phyloP scores from a whole-genome alignment of 2,797 vertebrate species.

The Malacoraja senta region DNA sequence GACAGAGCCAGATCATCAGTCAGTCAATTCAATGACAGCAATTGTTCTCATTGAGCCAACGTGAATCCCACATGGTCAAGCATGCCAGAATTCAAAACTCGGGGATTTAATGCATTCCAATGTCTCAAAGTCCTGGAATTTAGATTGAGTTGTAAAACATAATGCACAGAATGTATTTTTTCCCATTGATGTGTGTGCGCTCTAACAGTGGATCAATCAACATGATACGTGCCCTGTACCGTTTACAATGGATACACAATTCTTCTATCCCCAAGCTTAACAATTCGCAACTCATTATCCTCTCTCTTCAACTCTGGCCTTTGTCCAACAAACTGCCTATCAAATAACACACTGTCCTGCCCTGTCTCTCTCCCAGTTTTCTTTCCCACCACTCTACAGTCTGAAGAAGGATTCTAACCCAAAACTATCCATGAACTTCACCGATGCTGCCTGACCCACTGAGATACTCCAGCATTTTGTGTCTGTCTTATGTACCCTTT shows the following conservation, averaged over 20 bases:
- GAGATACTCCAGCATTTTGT: too few species aligned
- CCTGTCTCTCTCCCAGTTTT: too few species aligned
- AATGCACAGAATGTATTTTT: neutral
- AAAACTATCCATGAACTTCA: too few species aligned
- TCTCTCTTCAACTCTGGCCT: too few species aligned
- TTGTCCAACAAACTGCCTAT: too few species aligned
- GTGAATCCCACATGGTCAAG: neutral
- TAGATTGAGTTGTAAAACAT: neutral
- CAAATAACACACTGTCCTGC: too few species aligned
- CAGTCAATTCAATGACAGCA: neutral
- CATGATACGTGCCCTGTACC: neutral
- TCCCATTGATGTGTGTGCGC: neutral
- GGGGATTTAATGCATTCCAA: neutral
- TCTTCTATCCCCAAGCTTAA: too few species aligned
- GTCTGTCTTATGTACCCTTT: neutral
- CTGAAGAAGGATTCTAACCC: too few species aligned
- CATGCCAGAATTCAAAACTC: neutral
- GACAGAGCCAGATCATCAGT: neutral
- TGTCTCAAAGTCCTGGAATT: neutral
- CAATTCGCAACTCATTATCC: too few species aligned
- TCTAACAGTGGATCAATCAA: neutral
- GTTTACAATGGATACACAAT: too few species aligned
- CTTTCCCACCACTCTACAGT: too few species aligned
- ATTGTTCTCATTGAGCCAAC: neutral
- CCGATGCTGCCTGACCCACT: too few species aligned